These are phyloP conservation scores for Phacellophora camtschatica DNA, from an alignment of 30 jellyfish, hydroid and myxozoan species.

Conservation along the genomic window DNA sequence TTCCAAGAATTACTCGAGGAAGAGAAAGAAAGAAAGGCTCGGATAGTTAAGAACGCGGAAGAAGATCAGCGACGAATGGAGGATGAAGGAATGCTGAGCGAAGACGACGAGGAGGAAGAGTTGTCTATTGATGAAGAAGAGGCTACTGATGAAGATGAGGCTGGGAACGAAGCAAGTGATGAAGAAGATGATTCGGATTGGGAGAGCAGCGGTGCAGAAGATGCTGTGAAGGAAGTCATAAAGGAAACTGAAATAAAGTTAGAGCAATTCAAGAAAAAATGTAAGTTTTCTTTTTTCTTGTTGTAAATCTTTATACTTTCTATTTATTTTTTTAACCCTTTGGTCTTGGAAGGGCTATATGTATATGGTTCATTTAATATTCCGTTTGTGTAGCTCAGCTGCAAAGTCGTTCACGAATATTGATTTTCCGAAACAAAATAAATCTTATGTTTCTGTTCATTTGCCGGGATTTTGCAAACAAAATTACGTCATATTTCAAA, in stretches of 20 bases:
- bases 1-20: slow-evolving; percentile 37
- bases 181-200: slow-evolving; percentile 54
- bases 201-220: slow-evolving; percentile 75
- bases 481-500: no score
- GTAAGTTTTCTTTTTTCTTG: slow-evolving; percentile 13
- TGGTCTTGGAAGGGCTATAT: no score
- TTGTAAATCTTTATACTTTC: not conserved
- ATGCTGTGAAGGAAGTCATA: slow-evolving; percentile 61
- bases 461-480: no score
- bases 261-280: slow-evolving; percentile 48
- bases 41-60: slow-evolving; percentile 15
- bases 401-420: no score
- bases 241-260: slow-evolving; percentile 44
- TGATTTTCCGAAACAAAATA: no score
- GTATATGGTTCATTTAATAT: no score
- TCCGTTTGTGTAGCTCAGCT: no score
- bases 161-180: slow-evolving; percentile 43
- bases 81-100: slow-evolving; percentile 2
- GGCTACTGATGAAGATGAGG: slow-evolving; percentile 61
- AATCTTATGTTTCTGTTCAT: no score
- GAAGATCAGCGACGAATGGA: slow-evolving; percentile 14
- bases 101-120: slow-evolving; percentile 46
- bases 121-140: slow-evolving; percentile 23
- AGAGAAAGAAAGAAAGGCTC: not conserved
- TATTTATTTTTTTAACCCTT: no score